A percentile compares a stretch with the other conserved stretches of the same genome.
These are phyloP conservation scores for Peromyscus aztecus DNA, from an alignment of 2,797 vertebrate species.

Conservation along the genomic window DNA sequence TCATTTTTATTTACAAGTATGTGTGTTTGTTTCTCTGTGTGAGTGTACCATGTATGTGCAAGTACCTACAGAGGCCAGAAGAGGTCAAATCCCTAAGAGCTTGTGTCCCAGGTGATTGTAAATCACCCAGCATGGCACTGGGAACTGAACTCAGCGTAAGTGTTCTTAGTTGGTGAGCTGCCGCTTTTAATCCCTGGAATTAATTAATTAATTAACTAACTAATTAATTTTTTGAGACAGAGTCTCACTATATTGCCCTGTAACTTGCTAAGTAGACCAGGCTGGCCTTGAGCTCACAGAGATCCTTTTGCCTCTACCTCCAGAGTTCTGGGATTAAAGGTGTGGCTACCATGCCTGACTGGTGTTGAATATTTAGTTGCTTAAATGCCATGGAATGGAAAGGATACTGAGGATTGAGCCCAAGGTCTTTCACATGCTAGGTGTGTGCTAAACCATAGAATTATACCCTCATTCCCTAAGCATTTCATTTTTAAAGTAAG, in stretches of 20 bases:
- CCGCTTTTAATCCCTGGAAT: background rate
- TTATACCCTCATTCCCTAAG: background rate
- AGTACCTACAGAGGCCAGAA: background rate
- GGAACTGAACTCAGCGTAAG: background rate
- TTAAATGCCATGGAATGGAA: constrained; percentile 15
- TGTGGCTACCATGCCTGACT: background rate
- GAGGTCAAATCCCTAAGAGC: background rate
- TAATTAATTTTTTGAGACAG: background rate
- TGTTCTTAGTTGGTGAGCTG: background rate
- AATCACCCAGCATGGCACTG: background rate
- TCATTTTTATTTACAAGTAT: background rate
- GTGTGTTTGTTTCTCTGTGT: background rate
- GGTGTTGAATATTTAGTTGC: constrained; percentile 52
- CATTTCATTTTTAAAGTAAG: constrained; percentile 54
- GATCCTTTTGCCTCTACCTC: background rate
- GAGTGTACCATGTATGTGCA: background rate
- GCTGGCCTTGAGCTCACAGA: background rate
- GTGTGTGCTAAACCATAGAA: background rate
- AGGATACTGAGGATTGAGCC: background rate
- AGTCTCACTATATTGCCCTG: background rate
- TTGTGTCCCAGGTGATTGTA: background rate
- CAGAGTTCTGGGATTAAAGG: background rate
- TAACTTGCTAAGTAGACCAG: background rate
- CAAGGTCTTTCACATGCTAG: background rate
- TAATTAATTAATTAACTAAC: background rate